Base-by-base conservation (phyloP, 2,888 invertebrate species). In the Parnassius orleans region DNA sequence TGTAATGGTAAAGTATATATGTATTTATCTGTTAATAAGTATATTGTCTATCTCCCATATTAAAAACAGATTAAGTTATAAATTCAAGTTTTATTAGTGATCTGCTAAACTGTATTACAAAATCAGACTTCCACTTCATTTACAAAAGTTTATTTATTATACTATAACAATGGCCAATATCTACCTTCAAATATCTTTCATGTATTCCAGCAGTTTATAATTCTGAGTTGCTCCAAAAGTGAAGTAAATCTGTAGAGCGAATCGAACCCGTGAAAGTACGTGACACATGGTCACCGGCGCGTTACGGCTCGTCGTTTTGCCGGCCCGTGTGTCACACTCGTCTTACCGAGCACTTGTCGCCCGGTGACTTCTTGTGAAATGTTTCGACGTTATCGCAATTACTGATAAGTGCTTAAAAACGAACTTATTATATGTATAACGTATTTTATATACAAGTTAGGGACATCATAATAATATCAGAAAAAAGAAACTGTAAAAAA, bases 211-310 rank as follows among this genome's bases (percentile, higher is more conserved):
- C 63, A 55, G 51, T 63, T 63, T 59, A 55, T 12, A 44, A 56
- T 55, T 50, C 44, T 10, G 46, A 47, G 33, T 10, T 47, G 59
- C 33, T 55, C 51, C 47, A 42, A 63, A 59, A 47, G 24, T 54
- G 44, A 50, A 44, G 50, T 58, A 46, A 55, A 56, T 56, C 61
- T 47, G 53, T 55, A 59, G 53, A 55, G 59, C 55, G 63, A 15
- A 41, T 51, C 58, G 59, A 58, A 63, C 50, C 50, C 42, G 63
- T n/a, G 63, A 63, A 63, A 63, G 63, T 19, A 47, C 51, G 54
- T 58, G 62, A 63, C 55, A 50, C 33, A 58, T 33, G 33, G 19
- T 15, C 41, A 33, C 53, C 41, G 50, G 9, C 42, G 51, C 54
- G 11, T 10, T 42, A 9, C 14, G 14, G 55, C 47, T 43, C 19